These are phyloP conservation scores for Epinotia ramella DNA, from an alignment of 2,888 invertebrate genomes.

Conservation along the genomic window DNA sequence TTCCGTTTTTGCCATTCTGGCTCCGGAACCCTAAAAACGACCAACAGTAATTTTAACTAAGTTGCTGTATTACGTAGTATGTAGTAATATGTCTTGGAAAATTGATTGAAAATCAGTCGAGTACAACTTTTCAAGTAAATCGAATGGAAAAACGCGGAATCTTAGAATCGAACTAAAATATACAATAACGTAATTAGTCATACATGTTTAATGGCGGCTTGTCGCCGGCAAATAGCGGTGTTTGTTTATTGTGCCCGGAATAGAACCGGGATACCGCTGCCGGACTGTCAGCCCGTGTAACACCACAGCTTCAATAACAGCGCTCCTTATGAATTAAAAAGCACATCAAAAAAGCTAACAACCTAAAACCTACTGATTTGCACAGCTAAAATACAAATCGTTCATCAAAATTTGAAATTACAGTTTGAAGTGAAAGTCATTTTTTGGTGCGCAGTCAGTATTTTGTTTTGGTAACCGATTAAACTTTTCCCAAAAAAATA, in stretches of 20 bases:
- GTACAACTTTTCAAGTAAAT: background rate
- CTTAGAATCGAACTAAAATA: slow-evolving; percentile 19
- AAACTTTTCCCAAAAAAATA: too few species aligned
- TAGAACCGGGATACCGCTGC: slow-evolving; percentile 52
- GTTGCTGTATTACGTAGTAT: background rate
- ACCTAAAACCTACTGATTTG: too few species aligned
- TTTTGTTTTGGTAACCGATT: too few species aligned
- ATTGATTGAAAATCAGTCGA: background rate
- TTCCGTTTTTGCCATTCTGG: too few species aligned
- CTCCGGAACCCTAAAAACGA: too few species aligned
- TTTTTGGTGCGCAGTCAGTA: too few species aligned
- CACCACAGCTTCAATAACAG: slow-evolving; percentile 16
- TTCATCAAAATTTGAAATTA: too few species aligned
- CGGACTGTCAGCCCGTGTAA: slow-evolving; percentile 43
- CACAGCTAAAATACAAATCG: too few species aligned
- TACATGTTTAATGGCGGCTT: slow-evolving; percentile 48
- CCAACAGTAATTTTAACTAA: background rate
- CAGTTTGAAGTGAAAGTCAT: too few species aligned
- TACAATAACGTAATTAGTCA: slow-evolving; percentile 47
- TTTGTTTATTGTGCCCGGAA: slow-evolving; percentile 58
- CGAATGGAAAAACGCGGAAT: background rate
- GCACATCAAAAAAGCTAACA: too few species aligned
- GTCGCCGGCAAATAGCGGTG: slow-evolving; percentile 47
- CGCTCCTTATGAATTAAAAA: background rate
- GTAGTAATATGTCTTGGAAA: background rate